Conservation (phyloP, 2,888 invertebrate species). For the Tenthredo scrophulariae region DNA sequence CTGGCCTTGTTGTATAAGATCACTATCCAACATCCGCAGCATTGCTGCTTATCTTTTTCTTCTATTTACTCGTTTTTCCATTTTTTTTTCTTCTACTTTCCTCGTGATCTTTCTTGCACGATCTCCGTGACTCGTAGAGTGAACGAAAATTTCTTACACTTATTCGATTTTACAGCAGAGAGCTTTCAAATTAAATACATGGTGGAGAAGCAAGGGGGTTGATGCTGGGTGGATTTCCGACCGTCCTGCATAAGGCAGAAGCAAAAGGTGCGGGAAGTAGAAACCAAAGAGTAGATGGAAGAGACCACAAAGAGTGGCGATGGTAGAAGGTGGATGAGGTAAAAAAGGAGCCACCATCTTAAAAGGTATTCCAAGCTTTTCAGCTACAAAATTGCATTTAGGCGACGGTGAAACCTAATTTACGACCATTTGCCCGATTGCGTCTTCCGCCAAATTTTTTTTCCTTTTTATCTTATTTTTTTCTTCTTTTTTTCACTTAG, state of each 20-base stretch:
- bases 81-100: not conserved
- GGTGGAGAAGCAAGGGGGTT: conserved; percentile 12
- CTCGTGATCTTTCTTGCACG: not conserved
- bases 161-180: conserved; percentile 48
- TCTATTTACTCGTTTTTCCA: not conserved
- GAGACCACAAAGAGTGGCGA: conserved; percentile 26
- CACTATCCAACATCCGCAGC: conserved; percentile 17
- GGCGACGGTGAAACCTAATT: conserved; percentile 51
- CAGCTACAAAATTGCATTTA: conserved; percentile 37
- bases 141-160: conserved; percentile 22
- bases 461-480: not conserved
- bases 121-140: not conserved
- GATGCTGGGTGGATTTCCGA: conserved; percentile 1
- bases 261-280: conserved; percentile 25
- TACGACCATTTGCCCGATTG: conserved; percentile 55
- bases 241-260: not conserved
- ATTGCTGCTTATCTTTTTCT: conserved; percentile 3
- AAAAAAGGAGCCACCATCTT: conserved; percentile 33
- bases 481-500: not conserved
- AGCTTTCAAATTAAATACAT: conserved; percentile 44
- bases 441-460: conserved; percentile 10
- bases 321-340: not conserved
- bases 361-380: conserved; percentile 52
- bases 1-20: conserved; percentile 7
- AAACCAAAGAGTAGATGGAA: conserved; percentile 39